Evolutionary conservation across 2,888 invertebrate genomes (phyloP).

Genomic region (Aphodius sticticus): DNA sequence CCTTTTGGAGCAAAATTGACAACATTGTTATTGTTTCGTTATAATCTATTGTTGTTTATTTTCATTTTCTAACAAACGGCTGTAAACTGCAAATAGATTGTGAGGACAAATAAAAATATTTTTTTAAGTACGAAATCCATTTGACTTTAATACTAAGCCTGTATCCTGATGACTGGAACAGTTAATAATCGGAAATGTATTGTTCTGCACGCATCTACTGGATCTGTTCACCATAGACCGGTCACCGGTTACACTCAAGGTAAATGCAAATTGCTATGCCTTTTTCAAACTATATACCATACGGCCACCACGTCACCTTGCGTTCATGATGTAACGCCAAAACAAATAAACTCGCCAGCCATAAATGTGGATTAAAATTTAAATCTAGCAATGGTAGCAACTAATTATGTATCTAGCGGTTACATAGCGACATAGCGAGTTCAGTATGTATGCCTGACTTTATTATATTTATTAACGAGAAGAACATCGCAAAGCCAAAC

Average conservation of each 20-base stretch:
- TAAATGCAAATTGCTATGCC: slow-evolving; percentile 18
- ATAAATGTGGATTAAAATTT: neutral
- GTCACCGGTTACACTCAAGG: slow-evolving; percentile 12
- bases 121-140: neutral
- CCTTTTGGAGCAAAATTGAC: too few species aligned
- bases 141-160: neutral
- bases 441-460: neutral
- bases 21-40: too few species aligned
- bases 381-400: neutral
- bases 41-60: too few species aligned
- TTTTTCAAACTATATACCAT: slow-evolving; percentile 13
- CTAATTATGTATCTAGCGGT: neutral
- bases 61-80: neutral
- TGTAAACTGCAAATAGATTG: neutral
- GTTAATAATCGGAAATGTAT: neutral
- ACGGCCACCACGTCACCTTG: slow-evolving; percentile 4
- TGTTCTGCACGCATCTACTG: neutral
- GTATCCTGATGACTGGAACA: neutral
- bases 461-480: slow-evolving; percentile 4
- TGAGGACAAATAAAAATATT: neutral
- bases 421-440: neutral
- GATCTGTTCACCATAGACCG: neutral
- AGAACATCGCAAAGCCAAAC: neutral
- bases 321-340: neutral
- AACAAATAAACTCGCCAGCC: neutral